Conservation (phyloP, 1,140 invertebrate species). For the Cataglyphis hispanica region DNA sequence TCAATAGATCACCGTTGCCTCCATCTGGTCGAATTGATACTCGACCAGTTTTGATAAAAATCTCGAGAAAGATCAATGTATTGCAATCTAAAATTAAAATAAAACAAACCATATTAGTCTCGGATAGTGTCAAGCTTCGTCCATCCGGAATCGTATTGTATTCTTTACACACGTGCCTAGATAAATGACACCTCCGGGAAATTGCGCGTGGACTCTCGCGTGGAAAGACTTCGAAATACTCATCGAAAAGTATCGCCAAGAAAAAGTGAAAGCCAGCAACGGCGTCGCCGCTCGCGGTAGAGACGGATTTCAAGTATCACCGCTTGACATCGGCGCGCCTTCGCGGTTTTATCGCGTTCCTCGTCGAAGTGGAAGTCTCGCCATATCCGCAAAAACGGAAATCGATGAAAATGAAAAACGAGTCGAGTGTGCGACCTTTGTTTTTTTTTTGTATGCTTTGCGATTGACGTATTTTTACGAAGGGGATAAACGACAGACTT, state of each 20-base stretch:
- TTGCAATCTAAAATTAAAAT: not conserved
- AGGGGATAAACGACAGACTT: not conserved
- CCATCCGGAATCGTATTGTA: not conserved
- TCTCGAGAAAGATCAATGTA: not conserved
- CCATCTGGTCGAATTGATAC: not conserved
- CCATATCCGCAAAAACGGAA: constrained; percentile 59
- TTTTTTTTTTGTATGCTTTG: not conserved
- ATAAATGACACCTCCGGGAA: not conserved
- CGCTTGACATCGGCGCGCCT: not conserved
- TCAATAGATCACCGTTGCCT: not conserved
- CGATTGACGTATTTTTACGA: not conserved
- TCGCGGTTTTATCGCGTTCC: constrained; percentile 25
- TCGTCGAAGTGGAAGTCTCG: constrained; percentile 5
- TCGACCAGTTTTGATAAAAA: too few relatives aligned
- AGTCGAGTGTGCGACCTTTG: not conserved
- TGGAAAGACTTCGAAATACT: constrained; percentile 11
- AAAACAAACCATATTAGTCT: not conserved
- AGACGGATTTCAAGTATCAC: not conserved
- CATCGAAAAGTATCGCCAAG: constrained; percentile 8
- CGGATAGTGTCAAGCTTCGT: not conserved
- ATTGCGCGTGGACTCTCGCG: constrained; percentile 4
- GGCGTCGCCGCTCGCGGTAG: constrained; percentile 1
- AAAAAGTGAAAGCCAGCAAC: constrained; percentile 49
- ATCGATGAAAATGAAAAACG: constrained; percentile 64
- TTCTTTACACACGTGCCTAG: too few relatives aligned